These are phyloP conservation scores for Xanthia icteritia DNA, from an alignment of 2,888 invertebrate species.

Conservation along the genomic window DNA sequence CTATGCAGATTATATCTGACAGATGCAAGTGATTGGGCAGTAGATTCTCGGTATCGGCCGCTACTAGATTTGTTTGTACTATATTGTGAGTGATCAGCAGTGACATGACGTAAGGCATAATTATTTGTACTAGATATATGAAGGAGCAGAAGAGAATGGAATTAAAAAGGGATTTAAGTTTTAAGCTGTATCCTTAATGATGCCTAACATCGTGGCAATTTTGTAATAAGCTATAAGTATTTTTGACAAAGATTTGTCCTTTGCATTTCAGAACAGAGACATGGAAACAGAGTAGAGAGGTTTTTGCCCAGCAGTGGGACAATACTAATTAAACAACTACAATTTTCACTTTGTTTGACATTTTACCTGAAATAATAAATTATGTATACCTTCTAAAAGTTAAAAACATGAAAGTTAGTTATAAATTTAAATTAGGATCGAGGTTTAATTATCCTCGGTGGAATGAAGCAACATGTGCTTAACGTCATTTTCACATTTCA, in stretches of 20 bases:
- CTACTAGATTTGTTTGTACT: background rate
- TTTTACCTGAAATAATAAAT: constrained; percentile 19
- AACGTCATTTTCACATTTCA: constrained; percentile 31
- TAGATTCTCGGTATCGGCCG: background rate
- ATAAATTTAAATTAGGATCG: constrained; percentile 39
- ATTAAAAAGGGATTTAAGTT: background rate
- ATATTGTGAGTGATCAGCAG: too few relatives aligned
- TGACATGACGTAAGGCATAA: background rate
- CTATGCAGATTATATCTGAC: background rate
- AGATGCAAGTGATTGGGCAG: constrained; percentile 10
- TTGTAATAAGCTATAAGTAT: background rate
- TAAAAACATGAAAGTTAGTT: constrained; percentile 26
- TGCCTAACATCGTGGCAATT: background rate
- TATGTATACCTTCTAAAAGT: constrained; percentile 18
- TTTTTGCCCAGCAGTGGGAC: background rate
- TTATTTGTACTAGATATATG: too few relatives aligned
- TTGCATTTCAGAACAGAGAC: background rate
- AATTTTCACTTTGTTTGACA: constrained; percentile 12
- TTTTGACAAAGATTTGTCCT: background rate
- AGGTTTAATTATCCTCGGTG: constrained; percentile 50
- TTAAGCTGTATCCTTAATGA: background rate
- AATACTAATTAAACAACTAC: background rate
- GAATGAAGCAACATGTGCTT: constrained; percentile 48
- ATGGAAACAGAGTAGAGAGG: too few relatives aligned
- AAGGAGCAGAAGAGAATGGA: background rate